These are phyloP conservation scores for Sphaerophoria rueppellii DNA, from an alignment of 2,888 invertebrate genomes.

Conservation along the genomic window DNA sequence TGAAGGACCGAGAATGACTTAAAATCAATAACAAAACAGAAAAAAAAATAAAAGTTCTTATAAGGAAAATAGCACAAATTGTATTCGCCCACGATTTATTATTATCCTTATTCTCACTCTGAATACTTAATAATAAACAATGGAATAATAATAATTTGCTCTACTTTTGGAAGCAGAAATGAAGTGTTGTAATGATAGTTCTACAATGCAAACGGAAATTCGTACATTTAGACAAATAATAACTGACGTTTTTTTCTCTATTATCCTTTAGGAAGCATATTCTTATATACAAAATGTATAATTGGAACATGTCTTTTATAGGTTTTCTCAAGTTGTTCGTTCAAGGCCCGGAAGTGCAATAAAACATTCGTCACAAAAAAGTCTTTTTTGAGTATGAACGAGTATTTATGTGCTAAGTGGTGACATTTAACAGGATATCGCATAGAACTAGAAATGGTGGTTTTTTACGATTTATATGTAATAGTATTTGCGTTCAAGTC, in stretches of 20 bases:
- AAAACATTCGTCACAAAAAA: constrained; percentile 53
- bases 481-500: background rate
- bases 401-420: constrained; percentile 35
- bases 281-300: constrained; percentile 46
- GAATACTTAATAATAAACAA: constrained; percentile 38
- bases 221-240: constrained; percentile 24
- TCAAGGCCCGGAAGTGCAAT: constrained; percentile 61
- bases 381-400: constrained; percentile 1
- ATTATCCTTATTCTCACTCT: constrained; percentile 34
- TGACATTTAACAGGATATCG: constrained; percentile 48
- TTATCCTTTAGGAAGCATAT: background rate
- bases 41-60: background rate
- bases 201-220: background rate
- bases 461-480: constrained; percentile 10
- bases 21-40: constrained; percentile 62
- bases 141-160: constrained; percentile 35
- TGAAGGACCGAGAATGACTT: constrained; percentile 24
- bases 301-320: constrained; percentile 35
- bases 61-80: constrained; percentile 41
- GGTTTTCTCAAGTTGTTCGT: background rate
- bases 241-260: background rate
- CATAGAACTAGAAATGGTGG: background rate
- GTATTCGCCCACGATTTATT: constrained; percentile 57
- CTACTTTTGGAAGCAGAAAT: constrained; percentile 1
- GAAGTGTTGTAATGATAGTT: constrained; percentile 25